Percentiles rank a stretch among this genome's conserved stretches.
phyloP scores from a whole-genome alignment of 1,140 invertebrate genomes.

The Scaptodrosophila lebanonensis region DNA sequence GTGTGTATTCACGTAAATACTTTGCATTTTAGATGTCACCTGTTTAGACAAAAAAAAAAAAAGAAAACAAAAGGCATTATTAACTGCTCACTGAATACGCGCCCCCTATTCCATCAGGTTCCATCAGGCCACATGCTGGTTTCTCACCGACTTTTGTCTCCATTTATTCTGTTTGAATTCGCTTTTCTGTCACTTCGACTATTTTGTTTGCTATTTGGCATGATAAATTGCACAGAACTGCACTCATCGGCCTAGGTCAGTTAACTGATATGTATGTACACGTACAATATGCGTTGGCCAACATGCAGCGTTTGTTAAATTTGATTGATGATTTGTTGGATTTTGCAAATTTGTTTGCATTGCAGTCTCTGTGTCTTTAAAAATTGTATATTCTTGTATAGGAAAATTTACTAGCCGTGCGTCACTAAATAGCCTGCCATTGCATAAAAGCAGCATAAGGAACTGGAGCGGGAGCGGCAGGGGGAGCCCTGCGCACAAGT shows the following conservation, averaged over 20 bases:
- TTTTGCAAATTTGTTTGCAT: conserved; percentile 59
- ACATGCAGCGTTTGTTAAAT: conserved; percentile 22
- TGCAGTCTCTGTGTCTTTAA: conserved; percentile 28
- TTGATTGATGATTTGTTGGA: conserved; percentile 62
- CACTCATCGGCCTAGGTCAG: conserved; percentile 50
- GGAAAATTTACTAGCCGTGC: too few species aligned
- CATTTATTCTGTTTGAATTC: too few species aligned
- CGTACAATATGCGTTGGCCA: conserved; percentile 18
- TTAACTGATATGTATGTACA: conserved; percentile 54
- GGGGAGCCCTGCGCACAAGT: conserved; percentile 54
- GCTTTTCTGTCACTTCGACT: conserved; percentile 36
- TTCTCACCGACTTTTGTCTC: too few species aligned
- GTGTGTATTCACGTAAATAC: conserved; percentile 9
- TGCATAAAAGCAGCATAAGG: too few species aligned
- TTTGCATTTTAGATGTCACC: conserved; percentile 33
- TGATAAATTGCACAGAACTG: conserved; percentile 53
- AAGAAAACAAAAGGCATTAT: conserved; percentile 15
- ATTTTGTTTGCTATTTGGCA: conserved; percentile 63
- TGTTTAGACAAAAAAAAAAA: conserved; percentile 13
- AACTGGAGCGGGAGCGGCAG: conserved; percentile 1
- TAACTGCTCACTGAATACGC: too few species aligned
- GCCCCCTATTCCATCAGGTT: too few species aligned
- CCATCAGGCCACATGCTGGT: too few species aligned
- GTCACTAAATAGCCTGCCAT: too few species aligned
- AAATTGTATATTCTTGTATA: conserved; percentile 3